These are phyloP conservation scores for Macrotis lagotis DNA, from an alignment of 2,113 vertebrate genomes.

Conservation along the genomic window DNA sequence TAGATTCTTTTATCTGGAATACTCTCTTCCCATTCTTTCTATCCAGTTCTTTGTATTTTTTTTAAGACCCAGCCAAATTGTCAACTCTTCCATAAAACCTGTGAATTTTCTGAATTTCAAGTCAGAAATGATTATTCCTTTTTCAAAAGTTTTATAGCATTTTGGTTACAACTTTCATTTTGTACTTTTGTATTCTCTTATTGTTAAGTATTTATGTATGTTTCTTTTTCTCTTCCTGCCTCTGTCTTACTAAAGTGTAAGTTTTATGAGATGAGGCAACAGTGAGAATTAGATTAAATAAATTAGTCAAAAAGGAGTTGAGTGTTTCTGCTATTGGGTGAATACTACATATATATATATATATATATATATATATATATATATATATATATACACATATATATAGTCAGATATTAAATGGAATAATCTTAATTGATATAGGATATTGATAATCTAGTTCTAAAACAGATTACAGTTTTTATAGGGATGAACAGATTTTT, in stretches of 20 bases:
- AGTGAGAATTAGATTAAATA: conserved; percentile 20
- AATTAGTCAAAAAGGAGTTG: neutral
- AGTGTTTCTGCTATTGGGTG: neutral
- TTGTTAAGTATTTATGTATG: neutral
- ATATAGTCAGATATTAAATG: neutral
- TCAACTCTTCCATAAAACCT: neutral
- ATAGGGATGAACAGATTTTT: neutral
- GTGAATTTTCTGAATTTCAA: neutral
- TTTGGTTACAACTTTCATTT: neutral
- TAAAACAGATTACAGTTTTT: neutral
- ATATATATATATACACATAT: neutral
- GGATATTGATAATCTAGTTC: neutral
- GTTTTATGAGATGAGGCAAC: conserved; percentile 21
- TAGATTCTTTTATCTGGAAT: conserved; percentile 11
- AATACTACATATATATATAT: neutral
- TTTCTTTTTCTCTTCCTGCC: neutral
- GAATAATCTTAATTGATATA: neutral
- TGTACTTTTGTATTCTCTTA: neutral
- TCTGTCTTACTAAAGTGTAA: conserved; percentile 33
- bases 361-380: neutral
- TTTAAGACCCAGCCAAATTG: neutral
- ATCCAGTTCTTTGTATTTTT: neutral
- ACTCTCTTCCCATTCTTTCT: conserved; percentile 1
- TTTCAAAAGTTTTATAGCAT: neutral
- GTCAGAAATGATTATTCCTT: neutral